Base-by-base conservation (phyloP, 1,140 invertebrate species). In the Drosophila ambigua region DNA sequence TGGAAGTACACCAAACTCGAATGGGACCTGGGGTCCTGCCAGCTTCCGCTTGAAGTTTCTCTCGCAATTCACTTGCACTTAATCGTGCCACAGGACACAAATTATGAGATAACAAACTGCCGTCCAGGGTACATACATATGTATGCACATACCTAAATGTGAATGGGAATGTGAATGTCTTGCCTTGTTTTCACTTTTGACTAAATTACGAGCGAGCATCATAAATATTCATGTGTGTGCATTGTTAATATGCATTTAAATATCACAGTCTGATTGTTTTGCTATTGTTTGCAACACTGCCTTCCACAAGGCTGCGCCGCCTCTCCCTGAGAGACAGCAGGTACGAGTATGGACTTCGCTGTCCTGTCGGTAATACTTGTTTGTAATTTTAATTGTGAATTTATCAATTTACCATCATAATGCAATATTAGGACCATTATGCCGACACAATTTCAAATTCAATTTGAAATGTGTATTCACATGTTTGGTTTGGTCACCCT, bases 391-490 rank as follows among this genome's bases (percentile, higher is more conserved):
- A 85, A 87, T 85, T 60, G 78, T 77, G 87, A 85, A 85, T 82
- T 85, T 78, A 85, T 78, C 82, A 85, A 85, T 85, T 87, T 85
- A 60, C 55, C 83, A 82, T 78, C 69, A 72, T 88, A 85, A 85
- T 87, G 63, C 63, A 84, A 79, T 77, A 83, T 79, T 77, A 80
- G 69, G 48, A 51, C 49, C 63, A 79, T 79, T 85, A 60, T 68
- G 77, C 82, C 63, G 72, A 79, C 76, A 85, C 72, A 83, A 83
- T 83, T 84, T 72, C 35, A 85, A 85, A 85, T 85, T 63, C 69
- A 75, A 85, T 85, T 85, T 78, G 59, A 65, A 85, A 68, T 82
- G 74, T 88, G 78, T 85, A 82, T 85, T 85, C 72, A 78, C 74
- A 87, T 69, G 63, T 75, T 35, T 43, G 65, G 60, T 71, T 23